Evolutionary conservation across 2,113 vertebrate species (phyloP), one percentile per base, ranked within the genome.

Genomic region (Phasianus colchicus): DNA sequence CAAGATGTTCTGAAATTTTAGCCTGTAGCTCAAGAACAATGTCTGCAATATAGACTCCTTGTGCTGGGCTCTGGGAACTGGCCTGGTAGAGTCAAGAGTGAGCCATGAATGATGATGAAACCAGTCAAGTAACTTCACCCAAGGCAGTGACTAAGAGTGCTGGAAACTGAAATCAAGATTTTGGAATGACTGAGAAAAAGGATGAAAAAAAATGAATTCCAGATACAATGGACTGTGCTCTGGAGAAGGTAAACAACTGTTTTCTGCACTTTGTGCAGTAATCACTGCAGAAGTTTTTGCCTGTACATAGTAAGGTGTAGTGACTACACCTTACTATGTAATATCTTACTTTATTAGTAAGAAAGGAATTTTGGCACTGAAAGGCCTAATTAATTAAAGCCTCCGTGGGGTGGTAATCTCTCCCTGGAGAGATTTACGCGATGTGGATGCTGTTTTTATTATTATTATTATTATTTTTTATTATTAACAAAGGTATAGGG

Each of bases 311-410:
- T 38, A 38, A 38, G 38, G 38, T 24, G 4, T 24, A 65, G 25
- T 20, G n/a, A n/a, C n/a, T n/a, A n/a, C 47, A 61, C 40, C 3
- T 22, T 71, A 57, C 13, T 67, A 47, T n/a, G 24, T 25, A 67
- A 16, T 34, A 47, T 24, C 47, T 76, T 27, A 29, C 18, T 52
- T 71, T 75, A 84, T 63, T 79, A 88, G 21, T 9, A 61, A 65
- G 58, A 95, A 83, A 92, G n/a, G 43, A 66, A 76, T 94, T 94
- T 83, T 89, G 82, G 58, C 69, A 78, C 14, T 75, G 21, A 82
- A 89, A 79, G 19, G 16, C 38, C 58, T 72, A 91, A 91, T 75
- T 20, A 92, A 84, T 82, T 75, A 76, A 93, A 83, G 45, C 19
- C 6, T 71, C 43, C 8, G n/a, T 63, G 43, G 13, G 22, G 3